Evolutionary conservation across 2,888 invertebrate genomes (phyloP).

Genomic region (Dryobota labecula): DNA sequence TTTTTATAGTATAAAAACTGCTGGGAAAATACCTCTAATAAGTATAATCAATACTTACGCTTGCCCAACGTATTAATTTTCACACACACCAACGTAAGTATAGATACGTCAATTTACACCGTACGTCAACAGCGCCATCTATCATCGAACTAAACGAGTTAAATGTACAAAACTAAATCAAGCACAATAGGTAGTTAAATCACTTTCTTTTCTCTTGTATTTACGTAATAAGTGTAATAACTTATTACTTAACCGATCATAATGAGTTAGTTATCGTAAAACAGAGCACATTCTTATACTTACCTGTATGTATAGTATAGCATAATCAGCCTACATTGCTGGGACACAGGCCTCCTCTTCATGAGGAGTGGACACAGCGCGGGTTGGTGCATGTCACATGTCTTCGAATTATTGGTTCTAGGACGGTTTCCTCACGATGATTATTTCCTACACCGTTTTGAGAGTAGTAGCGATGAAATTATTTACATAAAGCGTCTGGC

Average conservation of each 20-base stretch:
- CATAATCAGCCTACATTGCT: too few species aligned
- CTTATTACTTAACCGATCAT: conserved; percentile 44
- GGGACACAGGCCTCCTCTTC: too few species aligned
- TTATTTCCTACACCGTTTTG: too few species aligned
- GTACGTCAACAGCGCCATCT: conserved; percentile 3
- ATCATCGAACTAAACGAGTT: not conserved
- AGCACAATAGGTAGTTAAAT: conserved; percentile 53
- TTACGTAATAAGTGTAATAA: conserved; percentile 37
- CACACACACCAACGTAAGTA: not conserved
- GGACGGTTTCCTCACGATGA: too few species aligned
- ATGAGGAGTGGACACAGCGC: too few species aligned
- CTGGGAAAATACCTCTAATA: not conserved
- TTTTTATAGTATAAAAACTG: not conserved
- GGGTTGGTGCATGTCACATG: too few species aligned
- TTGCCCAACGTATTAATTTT: not conserved
- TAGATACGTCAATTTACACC: not conserved
- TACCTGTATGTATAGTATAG: too few species aligned
- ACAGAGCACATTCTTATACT: too few species aligned
- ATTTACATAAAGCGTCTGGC: too few species aligned
- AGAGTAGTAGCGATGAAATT: too few species aligned
- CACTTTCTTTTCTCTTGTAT: conserved; percentile 55
- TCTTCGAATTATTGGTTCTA: too few species aligned
- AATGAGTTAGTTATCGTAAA: conserved; percentile 37
- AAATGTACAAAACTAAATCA: conserved; percentile 25
- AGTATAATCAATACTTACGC: not conserved